phyloP scores from a whole-genome alignment of 2,113 vertebrate species.

The Strix aluco region DNA sequence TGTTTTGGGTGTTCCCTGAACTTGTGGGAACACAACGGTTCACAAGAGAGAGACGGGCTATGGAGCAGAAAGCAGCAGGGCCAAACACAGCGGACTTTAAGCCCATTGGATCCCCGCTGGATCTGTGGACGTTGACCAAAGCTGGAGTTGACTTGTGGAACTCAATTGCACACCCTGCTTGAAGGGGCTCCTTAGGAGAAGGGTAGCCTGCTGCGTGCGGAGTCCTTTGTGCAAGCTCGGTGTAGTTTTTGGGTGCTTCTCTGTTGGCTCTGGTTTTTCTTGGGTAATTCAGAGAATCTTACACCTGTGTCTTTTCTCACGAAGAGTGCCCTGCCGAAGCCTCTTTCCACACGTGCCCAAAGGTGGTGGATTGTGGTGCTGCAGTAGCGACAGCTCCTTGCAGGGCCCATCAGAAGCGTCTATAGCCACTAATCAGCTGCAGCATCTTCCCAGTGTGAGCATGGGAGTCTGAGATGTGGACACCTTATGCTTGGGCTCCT shows the following conservation, averaged over 20 bases:
- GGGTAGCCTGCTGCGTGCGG: not conserved
- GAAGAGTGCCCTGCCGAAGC: not conserved
- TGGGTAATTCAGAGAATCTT: not conserved
- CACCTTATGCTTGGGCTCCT: not conserved
- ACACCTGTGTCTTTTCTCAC: not conserved
- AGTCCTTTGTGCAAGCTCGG: not conserved
- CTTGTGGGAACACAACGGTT: not conserved
- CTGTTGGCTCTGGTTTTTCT: not conserved
- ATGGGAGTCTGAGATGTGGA: not conserved
- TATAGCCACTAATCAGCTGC: not conserved
- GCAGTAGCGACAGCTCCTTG: not conserved
- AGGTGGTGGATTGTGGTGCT: not conserved
- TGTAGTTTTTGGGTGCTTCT: not conserved
- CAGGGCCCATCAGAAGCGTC: not conserved
- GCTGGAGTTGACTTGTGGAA: conserved; percentile 5
- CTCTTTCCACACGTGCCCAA: not conserved
- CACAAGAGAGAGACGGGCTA: not conserved
- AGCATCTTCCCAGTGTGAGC: not conserved
- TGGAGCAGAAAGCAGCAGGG: conserved; percentile 20
- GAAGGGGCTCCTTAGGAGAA: not conserved
- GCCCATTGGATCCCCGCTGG: not conserved
- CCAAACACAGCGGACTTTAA: not conserved
- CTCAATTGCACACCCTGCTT: not conserved
- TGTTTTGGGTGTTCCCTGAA: not conserved
- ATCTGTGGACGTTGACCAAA: not conserved